Percentiles rank a stretch among this genome's conserved stretches.
These are phyloP conservation scores for Hymenopus coronatus DNA, from an alignment of 2,888 invertebrate genomes.

Conservation along the genomic window DNA sequence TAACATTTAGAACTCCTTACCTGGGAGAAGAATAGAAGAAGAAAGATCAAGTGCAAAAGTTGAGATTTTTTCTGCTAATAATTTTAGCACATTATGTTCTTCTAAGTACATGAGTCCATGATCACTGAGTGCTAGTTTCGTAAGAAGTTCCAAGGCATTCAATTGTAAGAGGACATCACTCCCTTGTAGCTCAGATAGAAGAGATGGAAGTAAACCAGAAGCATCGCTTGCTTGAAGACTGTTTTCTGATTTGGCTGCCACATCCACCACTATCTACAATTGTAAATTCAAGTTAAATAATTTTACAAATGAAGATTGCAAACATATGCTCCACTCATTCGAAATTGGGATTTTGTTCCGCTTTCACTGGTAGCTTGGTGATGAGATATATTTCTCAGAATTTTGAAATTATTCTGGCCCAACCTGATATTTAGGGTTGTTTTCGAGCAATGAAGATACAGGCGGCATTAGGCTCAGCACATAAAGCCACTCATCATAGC, in stretches of 20 bases:
- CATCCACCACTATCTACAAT: slow-evolving; percentile 60
- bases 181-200: slow-evolving; percentile 64
- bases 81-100: slow-evolving; percentile 61
- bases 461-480: too few species aligned
- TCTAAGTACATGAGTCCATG: slow-evolving; percentile 75
- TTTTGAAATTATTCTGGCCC: too few species aligned
- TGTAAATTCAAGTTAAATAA: not conserved
- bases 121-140: slow-evolving; percentile 64
- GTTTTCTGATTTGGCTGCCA: slow-evolving; percentile 59
- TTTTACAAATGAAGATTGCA: too few species aligned
- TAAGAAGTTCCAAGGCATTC: slow-evolving; percentile 75
- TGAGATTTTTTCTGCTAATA: slow-evolving; percentile 60
- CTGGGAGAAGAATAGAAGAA: slow-evolving; percentile 66
- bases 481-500: too few species aligned
- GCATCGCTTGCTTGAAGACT: slow-evolving; percentile 59
- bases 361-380: too few species aligned
- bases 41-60: slow-evolving; percentile 58
- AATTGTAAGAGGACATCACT: slow-evolving; percentile 75
- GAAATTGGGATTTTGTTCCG: too few species aligned
- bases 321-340: too few species aligned
- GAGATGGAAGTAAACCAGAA: slow-evolving; percentile 62
- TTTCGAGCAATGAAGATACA: too few species aligned
- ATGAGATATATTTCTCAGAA: too few species aligned
- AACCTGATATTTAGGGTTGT: too few species aligned
- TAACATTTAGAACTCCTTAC: slow-evolving; percentile 43